Base-by-base conservation (phyloP, 2,113 vertebrate species). In the Bubo bubo region DNA sequence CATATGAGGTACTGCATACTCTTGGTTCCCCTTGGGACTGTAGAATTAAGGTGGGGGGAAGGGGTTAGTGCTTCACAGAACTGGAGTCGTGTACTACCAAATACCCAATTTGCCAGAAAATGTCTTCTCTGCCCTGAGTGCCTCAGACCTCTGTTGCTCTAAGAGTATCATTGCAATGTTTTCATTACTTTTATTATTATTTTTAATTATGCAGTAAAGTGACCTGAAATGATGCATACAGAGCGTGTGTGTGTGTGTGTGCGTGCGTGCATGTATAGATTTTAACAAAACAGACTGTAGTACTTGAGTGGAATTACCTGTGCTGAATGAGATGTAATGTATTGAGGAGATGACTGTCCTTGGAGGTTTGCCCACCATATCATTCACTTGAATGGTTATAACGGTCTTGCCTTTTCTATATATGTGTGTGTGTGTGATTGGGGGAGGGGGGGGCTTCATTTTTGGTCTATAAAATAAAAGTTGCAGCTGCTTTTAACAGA, bases 121-220 rank as follows among this genome's bases (percentile, higher is more conserved):
- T 37, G 47, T 96, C 81, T 92, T 98, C 91, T 97, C 90, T 98
- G 95, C 96, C 97, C 96, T 79, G 97, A 98, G 98, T 98, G 98
- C 98, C 98, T 98, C 98, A 97, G 95, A 98, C 93, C 77, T 97
- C 91, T 90, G 94, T 92, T 97, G 96, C 98, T 98, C 96, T 97
- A 97, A 96, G 90, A 97, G 80, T 97, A 97, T 96, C 93, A 96
- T 73, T 95, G 93, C 47, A 0, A 96, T 96, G 95, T 97, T 97
- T 98, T 98, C 98, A 97, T 98, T 95, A 97, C 96, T 68, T 96
- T 91, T 93, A 94, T 97, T 94, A 34, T 95, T 97, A 92, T 96
- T 95, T 98, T 98, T 95, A 97, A 96, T 97, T 94, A 98, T 97
- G 97, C 98, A 97, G 97, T 97, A 88, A 97, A 97, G 91, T 97